Percentiles rank a stretch among this genome's conserved stretches.
These are phyloP conservation scores for Synanthedon andrenaeformis DNA, from an alignment of 2,888 invertebrate species.

Conservation along the genomic window DNA sequence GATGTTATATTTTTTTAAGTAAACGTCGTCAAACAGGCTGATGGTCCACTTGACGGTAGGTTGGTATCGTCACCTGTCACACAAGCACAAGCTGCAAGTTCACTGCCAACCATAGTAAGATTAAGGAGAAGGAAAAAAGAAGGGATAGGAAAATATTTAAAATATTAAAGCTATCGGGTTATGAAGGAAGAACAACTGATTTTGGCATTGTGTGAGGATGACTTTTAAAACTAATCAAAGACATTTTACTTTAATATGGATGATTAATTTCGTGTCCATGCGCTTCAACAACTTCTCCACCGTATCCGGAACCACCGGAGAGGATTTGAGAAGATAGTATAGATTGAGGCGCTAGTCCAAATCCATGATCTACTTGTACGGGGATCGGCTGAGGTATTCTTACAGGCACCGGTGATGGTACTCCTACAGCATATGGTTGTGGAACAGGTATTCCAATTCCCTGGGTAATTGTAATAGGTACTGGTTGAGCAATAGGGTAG, in stretches of 20 bases:
- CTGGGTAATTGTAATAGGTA: conserved; percentile 62
- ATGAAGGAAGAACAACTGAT: too few species aligned
- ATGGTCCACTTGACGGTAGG: too few species aligned
- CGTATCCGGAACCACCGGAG: conserved; percentile 7
- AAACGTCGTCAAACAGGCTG: too few species aligned
- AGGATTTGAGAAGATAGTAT: background rate
- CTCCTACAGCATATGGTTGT: conserved; percentile 58
- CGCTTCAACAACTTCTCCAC: conserved; percentile 5
- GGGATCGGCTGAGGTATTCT: conserved; percentile 41
- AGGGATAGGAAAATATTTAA: too few species aligned
- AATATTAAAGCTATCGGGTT: too few species aligned
- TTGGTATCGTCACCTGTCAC: too few species aligned
- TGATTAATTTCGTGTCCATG: conserved; percentile 26
- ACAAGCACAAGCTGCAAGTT: too few species aligned
- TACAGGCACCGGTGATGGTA: conserved; percentile 48
- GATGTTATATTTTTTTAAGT: too few species aligned
- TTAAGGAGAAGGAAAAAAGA: too few species aligned
- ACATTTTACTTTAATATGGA: conserved; percentile 12
- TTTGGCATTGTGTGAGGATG: too few species aligned
- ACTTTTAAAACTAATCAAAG: too few species aligned
- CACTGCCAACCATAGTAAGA: too few species aligned
- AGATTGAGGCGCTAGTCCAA: conserved; percentile 2
- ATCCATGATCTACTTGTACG: conserved; percentile 20
- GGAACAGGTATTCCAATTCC: conserved; percentile 66
- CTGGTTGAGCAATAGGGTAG: conserved; percentile 65